Evolutionary conservation across 2,888 invertebrate genomes (phyloP).

Genomic region (Oligia strigilis): DNA sequence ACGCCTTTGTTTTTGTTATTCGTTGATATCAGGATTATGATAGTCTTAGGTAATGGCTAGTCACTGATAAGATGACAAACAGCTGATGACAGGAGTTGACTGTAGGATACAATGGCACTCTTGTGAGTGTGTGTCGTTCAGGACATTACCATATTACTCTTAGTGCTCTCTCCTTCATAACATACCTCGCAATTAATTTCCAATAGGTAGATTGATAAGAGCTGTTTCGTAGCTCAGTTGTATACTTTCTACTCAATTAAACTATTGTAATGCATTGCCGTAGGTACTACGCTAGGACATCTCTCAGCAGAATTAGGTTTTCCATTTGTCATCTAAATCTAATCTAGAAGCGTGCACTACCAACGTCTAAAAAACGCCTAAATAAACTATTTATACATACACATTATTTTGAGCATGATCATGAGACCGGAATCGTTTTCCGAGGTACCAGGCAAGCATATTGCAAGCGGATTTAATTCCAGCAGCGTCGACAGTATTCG

Average conservation of each 20-base stretch:
- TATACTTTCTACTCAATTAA: neutral
- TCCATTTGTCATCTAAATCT: neutral
- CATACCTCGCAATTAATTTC: neutral
- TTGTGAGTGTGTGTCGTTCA: conserved; percentile 6
- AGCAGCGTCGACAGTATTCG: conserved; percentile 44
- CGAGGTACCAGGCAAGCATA: conserved; percentile 52
- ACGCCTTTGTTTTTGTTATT: conserved; percentile 66
- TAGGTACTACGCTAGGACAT: neutral
- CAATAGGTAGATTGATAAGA: neutral
- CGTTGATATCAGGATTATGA: conserved; percentile 60
- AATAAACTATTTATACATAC: conserved; percentile 5
- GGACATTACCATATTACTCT: conserved; percentile 19
- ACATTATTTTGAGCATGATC: neutral
- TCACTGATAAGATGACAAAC: conserved; percentile 54
- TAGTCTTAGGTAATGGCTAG: conserved; percentile 64
- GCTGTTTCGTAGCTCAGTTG: neutral
- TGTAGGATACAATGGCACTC: conserved; percentile 21
- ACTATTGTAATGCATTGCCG: neutral
- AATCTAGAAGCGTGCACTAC: neutral
- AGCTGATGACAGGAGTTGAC: conserved; percentile 36
- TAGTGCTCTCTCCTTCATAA: neutral
- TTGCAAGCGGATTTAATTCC: conserved; percentile 61
- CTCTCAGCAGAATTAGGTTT: neutral
- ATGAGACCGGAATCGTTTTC: conserved; percentile 21
- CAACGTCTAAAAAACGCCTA: neutral